Conservation (phyloP, 2,888 invertebrate species). For the Yponomeuta plumbellus region DNA sequence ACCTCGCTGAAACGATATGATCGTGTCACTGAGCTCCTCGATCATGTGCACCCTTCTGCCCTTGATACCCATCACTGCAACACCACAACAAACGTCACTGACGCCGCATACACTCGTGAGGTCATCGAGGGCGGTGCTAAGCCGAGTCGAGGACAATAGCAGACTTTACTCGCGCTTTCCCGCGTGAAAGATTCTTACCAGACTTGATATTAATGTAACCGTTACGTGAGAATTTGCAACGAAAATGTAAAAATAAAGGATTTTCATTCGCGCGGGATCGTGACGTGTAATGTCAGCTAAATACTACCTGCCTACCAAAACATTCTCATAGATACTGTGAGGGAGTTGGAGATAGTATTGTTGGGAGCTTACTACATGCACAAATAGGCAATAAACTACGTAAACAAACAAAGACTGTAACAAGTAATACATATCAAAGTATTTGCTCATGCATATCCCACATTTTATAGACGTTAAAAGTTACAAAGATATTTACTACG, state of each 20-base stretch:
- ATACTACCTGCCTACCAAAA: too few species aligned
- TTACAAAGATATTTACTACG: background rate
- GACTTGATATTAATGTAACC: too few species aligned
- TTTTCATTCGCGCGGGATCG: too few species aligned
- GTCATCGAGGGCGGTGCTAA: background rate
- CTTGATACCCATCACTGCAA: conserved; percentile 98
- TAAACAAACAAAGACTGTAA: background rate
- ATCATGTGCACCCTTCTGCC: conserved; percentile 98
- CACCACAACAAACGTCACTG: conserved; percentile 61
- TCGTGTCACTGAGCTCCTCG: conserved; percentile 98
- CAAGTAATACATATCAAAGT: background rate
- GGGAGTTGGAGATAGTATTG: too few species aligned
- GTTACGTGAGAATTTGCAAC: too few species aligned
- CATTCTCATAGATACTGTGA: too few species aligned
- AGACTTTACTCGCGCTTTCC: background rate
- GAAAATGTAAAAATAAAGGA: too few species aligned
- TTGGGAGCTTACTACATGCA: background rate
- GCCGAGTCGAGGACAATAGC: background rate
- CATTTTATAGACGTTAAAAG: background rate
- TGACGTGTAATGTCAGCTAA: too few species aligned
- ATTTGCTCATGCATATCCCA: background rate
- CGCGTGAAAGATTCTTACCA: background rate
- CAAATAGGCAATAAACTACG: background rate
- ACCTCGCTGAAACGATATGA: conserved; percentile 99
- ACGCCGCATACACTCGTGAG: conserved; percentile 26